Base-by-base conservation (phyloP, 1,140 invertebrate genomes). In the Bombus polaris region DNA sequence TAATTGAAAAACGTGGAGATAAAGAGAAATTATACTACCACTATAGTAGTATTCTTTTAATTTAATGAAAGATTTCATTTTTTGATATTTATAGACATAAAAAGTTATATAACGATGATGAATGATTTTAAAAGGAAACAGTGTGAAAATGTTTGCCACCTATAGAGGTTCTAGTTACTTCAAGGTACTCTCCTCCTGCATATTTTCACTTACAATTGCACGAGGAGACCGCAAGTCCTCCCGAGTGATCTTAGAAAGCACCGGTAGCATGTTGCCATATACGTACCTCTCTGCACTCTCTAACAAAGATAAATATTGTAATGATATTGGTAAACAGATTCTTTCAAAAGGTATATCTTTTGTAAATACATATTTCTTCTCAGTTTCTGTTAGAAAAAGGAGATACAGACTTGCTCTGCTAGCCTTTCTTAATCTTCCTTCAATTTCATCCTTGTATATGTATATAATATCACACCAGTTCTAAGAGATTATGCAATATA, bases 251-350 rank as follows among this genome's bases (percentile, higher is more conserved):
- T 88, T 83, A 81, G 76, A 84, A 91, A 91, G 85, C 83, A 85
- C 84, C 82, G 88, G 82, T 91, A 90, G 90, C 91, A 92, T 92
- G 91, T 88, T 87, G 83, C 68, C 87, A 82, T 81, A 72, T 87
- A 74, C 85, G 68, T 86, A 22, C 81, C 87, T 89, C 78, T 90
- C 86, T 91, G 88, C 81, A 85, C 84, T 91, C 82, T 85, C 39
- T 89, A 89, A 71, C 75, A 76, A 89, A 65, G 86, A 72, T 87
- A 86, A 77, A 72, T 57, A 75, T 22, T 62, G 35, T 76, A 76
- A 79, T 68, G 78, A 87, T 6, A 72, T 70, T 47, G 88, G 57
- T 81, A 89, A 86, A 82, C 72, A 66, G 66, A 68, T 70, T 81
- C 81, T 44, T 53, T 39, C 9, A 32, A 80, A 74, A 81, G 71